A percentile compares a stretch with the other conserved stretches of the same genome.
Evolutionary conservation across 1,140 invertebrate species (phyloP).

Genomic region (Formica selysi): DNA sequence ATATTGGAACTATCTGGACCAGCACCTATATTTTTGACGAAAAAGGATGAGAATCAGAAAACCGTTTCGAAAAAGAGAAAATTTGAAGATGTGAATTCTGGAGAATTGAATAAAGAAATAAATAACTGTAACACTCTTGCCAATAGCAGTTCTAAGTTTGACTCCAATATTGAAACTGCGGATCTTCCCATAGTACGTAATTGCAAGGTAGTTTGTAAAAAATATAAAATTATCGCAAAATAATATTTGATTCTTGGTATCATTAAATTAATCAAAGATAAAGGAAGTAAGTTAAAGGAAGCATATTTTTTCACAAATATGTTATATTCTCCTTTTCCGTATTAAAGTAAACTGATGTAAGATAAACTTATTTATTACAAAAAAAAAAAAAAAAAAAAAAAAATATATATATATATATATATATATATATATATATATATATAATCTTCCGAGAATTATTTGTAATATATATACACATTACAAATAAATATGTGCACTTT

Average conservation of each 20-base stretch:
- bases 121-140: background rate
- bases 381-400: background rate
- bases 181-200: background rate
- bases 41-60: background rate
- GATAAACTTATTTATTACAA: constrained; percentile 43
- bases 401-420: constrained; percentile 1
- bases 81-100: background rate
- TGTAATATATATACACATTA: constrained; percentile 19
- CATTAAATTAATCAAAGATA: background rate
- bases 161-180: no score
- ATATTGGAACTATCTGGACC: constrained; percentile 30
- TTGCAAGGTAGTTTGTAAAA: background rate
- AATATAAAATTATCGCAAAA: background rate
- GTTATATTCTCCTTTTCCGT: constrained; percentile 1
- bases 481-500: background rate
- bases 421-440: background rate
- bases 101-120: background rate
- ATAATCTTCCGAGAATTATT: constrained; percentile 55
- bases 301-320: constrained; percentile 36
- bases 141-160: background rate
- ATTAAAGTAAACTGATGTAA: constrained; percentile 41
- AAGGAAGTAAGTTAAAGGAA: background rate
- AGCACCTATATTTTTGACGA: constrained; percentile 15
- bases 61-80: constrained; percentile 26
- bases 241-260: background rate